Evolutionary conservation across 2,797 vertebrate species (phyloP), one percentile per base, ranked within the genome.

Genomic region (Hyperoplus immaculatus): DNA sequence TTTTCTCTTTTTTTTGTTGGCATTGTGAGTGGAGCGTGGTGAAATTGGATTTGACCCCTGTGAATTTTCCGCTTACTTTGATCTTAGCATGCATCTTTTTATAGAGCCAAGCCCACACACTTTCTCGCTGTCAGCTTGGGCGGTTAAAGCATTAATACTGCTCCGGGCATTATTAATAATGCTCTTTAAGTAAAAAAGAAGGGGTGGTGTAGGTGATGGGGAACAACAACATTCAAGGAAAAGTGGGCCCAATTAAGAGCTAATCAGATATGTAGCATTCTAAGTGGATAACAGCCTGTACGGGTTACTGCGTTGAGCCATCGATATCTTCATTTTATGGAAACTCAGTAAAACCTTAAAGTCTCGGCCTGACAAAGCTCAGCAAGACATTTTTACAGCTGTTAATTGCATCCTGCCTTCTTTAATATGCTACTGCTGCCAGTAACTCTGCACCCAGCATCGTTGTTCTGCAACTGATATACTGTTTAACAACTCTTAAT

Each of bases 11-110:
- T 29, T 46, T 65, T 42, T 72, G 67, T 61, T 43, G 55, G 58
- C 58, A 46, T 74, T 77, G 72, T 75, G 68, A 75, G 65, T 46
- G 67, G 72, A 74, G 70, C 73, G 67, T 51, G 69, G 72, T 78
- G 59, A 82, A 77, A 90, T 79, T 87, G 81, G 65, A 82, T 88
- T 85, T 83, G 81, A 87, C 74, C 81, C 63, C 72, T 67, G 67
- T 80, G 79, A 74, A 75, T 83, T 81, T 82, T 82, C 53, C 9
- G 3, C 57, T 73, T 46, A 69, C 81, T 86, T 90, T 92, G 85
- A 91, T 89, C 64, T 76, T 54, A 51, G 66, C 51, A 12, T 61
- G 43, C 16, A 69, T 77, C 60, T 73, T 77, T 69, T 58, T 75
- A 63, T 46, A 66, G 41, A 69, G 43, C 58, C 38, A 57, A 69